Evolutionary conservation across 2,888 invertebrate species (phyloP).

Genomic region (Agrotis ipsilon): DNA sequence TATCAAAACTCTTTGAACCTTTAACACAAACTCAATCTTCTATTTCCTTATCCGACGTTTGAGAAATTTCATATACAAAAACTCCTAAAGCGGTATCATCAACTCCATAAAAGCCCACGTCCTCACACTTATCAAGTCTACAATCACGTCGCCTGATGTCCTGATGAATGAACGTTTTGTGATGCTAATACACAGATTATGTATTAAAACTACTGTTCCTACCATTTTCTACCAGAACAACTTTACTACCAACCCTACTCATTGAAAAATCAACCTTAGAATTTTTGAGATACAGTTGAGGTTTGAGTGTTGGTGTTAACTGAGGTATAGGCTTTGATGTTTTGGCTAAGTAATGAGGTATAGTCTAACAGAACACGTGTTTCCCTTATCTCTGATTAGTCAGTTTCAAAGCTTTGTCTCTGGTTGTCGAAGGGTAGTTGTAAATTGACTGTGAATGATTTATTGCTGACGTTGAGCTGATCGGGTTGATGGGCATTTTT

Average conservation of each 20-base stretch:
- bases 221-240: slow-evolving; percentile 49
- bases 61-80: neutral
- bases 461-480: slow-evolving; percentile 78
- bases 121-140: slow-evolving; percentile 77
- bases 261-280: slow-evolving; percentile 38
- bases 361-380: slow-evolving; percentile 84
- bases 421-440: slow-evolving; percentile 73
- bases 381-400: slow-evolving; percentile 83
- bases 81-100: slow-evolving; percentile 48
- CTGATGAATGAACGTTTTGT: slow-evolving; percentile 90
- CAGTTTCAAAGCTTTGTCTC: slow-evolving; percentile 68
- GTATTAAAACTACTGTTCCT: slow-evolving; percentile 80
- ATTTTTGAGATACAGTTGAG: neutral
- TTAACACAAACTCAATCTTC: no score
- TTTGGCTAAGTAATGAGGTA: slow-evolving; percentile 75
- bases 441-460: slow-evolving; percentile 88
- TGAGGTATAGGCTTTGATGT: slow-evolving; percentile 17
- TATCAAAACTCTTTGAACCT: neutral
- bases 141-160: slow-evolving; percentile 83
- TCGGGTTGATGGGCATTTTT: slow-evolving; percentile 60
- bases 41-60: no score
- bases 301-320: neutral
- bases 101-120: slow-evolving; percentile 71
- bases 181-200: slow-evolving; percentile 87
- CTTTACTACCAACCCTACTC: neutral